These are phyloP conservation scores for Nymphicus hollandicus DNA, from an alignment of 2,113 vertebrate species.

Conservation along the genomic window DNA sequence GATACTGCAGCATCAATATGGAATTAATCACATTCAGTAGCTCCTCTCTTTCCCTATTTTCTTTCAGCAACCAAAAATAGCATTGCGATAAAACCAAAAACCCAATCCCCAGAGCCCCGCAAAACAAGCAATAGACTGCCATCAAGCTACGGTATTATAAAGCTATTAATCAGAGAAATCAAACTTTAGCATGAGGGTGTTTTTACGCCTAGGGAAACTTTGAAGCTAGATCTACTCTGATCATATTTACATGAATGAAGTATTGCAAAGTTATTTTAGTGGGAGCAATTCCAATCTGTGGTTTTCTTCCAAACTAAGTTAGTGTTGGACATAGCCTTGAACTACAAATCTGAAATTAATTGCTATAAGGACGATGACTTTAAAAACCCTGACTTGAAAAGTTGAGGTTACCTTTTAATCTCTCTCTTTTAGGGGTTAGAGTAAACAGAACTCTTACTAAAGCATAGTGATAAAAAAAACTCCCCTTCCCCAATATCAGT, in stretches of 20 bases:
- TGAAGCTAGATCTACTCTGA: not conserved
- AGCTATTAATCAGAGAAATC: not conserved
- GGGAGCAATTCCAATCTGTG: not conserved
- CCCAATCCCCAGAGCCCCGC: not conserved
- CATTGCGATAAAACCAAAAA: not conserved
- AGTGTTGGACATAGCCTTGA: not conserved
- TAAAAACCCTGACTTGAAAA: not conserved
- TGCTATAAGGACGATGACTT: not conserved
- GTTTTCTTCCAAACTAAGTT: not conserved
- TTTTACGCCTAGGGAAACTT: not conserved
- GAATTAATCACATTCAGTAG: not conserved
- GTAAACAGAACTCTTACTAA: not conserved
- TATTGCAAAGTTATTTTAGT: not conserved
- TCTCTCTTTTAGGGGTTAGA: not conserved
- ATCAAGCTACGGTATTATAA: not conserved
- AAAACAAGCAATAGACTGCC: not conserved
- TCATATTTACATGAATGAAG: not conserved
- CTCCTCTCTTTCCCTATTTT: not conserved
- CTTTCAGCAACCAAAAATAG: not conserved
- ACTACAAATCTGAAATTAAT: not conserved
- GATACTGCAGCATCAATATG: not conserved
- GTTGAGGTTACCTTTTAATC: not conserved
- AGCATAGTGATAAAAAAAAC: not conserved
- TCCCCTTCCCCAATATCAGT: accelerated
- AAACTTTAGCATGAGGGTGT: not conserved